phyloP scores from a whole-genome alignment of 1,140 invertebrate species.

The Drosophila miranda region DNA sequence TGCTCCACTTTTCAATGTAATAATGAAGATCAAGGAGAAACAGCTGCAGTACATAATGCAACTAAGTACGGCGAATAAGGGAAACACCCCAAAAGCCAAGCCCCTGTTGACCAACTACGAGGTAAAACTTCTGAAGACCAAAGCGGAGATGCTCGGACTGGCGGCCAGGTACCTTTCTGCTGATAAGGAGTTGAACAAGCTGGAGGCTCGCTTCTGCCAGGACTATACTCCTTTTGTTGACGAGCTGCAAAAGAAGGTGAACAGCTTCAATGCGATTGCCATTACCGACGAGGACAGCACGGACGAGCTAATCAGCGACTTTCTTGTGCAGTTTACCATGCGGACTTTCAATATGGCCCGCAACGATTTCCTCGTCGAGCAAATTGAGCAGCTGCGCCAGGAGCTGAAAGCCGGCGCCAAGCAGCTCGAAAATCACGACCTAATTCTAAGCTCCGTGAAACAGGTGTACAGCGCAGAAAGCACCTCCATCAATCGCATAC shows the following conservation, averaged over 20 bases:
- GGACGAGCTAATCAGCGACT: constrained; percentile 72
- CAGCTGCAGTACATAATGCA: constrained; percentile 66
- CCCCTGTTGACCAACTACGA: constrained; percentile 57
- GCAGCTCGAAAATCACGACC: constrained; percentile 67
- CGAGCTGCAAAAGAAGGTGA: constrained; percentile 65
- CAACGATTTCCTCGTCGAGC: constrained; percentile 64
- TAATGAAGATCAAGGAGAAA: constrained; percentile 70
- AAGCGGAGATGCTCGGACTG: constrained; percentile 59
- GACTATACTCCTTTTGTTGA: constrained; percentile 58
- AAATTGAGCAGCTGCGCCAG: constrained; percentile 62
- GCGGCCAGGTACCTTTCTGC: constrained; percentile 55
- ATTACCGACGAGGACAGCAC: constrained; percentile 36
- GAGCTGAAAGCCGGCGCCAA: constrained; percentile 56
- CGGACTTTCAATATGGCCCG: constrained; percentile 58
- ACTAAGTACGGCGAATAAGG: constrained; percentile 34
- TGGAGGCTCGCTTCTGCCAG: constrained; percentile 57
- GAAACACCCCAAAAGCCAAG: constrained; percentile 16
- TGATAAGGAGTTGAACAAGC: constrained; percentile 45
- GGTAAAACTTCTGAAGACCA: constrained; percentile 67
- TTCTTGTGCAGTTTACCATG: constrained; percentile 69
- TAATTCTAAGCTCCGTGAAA: constrained; percentile 67
- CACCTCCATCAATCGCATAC: constrained; percentile 65
- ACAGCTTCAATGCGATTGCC: constrained; percentile 57
- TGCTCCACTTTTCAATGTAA: constrained; percentile 61
- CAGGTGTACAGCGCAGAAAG: constrained; percentile 70